Evolutionary conservation across 30 jellyfish, hydroid and myxozoan genomes (phyloP), one percentile per base, ranked within the genome.

Genomic region (Catostylus mosaicus): DNA sequence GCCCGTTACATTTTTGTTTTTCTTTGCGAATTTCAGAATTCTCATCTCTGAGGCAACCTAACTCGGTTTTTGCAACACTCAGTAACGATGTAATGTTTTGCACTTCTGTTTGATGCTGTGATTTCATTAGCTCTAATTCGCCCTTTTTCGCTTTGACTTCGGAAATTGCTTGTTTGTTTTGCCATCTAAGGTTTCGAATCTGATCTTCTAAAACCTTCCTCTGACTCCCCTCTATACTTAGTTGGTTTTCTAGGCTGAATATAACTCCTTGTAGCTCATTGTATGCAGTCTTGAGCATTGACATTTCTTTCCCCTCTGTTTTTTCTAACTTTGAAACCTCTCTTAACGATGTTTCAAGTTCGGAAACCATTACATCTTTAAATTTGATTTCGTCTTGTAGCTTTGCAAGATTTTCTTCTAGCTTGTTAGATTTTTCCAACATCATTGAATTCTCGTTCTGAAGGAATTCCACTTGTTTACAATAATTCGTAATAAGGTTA

Each of bases 171-270:
- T 84, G 94, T 48, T 84, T 74, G 29, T 18, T 14, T 85, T 84
- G 94, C 94, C 94, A 84, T 62, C 73, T 84, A 59, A 63, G 36
- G 36, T 51, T 61, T 14, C 36, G 52, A 9, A 84, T 22, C 37
- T 73, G 88, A 47, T 84, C 94, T 40, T 73, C 78, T 24, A 72
- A 19, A 20, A 84, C 92, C 37, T 35, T 45, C 43, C 64, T 70
- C 33, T 82, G 92, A 61, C 86, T 67, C 31, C 60, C 38, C 73
- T 82, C 92, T 8, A 82, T 82, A 11, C 86, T 57, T 30, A 82
- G 68, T 50, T 82, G 92, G 40, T 82, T 82, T 38, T 82, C 92
- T 0, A 82, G 75, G 35, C 83, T 36, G 40, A 82, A 82, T 12
- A 82, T 27, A 1, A 51, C 75, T 1, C 86, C 92, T 33, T 82